Evolutionary conservation across 2,888 invertebrate species (phyloP).

Genomic region (Drosophila tanythrix): DNA sequence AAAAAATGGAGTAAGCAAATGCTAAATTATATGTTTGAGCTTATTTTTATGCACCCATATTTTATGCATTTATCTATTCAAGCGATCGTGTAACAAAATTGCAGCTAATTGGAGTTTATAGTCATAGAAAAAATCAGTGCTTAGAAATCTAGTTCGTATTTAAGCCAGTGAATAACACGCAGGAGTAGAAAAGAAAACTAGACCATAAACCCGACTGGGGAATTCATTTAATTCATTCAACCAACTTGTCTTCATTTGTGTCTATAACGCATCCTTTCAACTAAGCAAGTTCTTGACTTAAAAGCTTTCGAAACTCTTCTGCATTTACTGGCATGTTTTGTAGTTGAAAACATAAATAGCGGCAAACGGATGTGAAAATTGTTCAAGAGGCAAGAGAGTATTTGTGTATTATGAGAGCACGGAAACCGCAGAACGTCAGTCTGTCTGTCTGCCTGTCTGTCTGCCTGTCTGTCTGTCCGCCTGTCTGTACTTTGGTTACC

Average conservation of each 20-base stretch:
- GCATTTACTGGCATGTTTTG: slow-evolving; percentile 8
- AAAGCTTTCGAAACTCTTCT: slow-evolving; percentile 4
- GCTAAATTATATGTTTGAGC: background rate
- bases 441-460: background rate
- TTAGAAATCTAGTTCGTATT: background rate
- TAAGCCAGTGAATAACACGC: background rate
- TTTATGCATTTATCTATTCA: background rate
- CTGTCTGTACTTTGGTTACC: slow-evolving; percentile 1
- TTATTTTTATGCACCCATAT: background rate
- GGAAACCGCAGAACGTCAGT: slow-evolving; percentile 13
- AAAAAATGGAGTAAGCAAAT: background rate
- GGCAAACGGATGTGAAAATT: slow-evolving; percentile 8
- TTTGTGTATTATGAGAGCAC: slow-evolving; percentile 13
- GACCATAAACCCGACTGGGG: background rate
- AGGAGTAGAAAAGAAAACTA: background rate
- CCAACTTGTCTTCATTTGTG: slow-evolving; percentile 3
- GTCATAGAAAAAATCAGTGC: background rate
- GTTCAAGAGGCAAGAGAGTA: background rate
- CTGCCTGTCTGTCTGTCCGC: slow-evolving; percentile 12
- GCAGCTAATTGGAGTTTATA: background rate
- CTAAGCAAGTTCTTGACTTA: background rate
- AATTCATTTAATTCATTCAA: slow-evolving; percentile 2
- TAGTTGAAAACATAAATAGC: slow-evolving; percentile 4
- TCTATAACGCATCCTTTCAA: slow-evolving; percentile 2
- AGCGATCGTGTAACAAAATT: background rate